Evolutionary conservation across 2,888 invertebrate species (phyloP).

Genomic region (Carpatolechia fugitivella): DNA sequence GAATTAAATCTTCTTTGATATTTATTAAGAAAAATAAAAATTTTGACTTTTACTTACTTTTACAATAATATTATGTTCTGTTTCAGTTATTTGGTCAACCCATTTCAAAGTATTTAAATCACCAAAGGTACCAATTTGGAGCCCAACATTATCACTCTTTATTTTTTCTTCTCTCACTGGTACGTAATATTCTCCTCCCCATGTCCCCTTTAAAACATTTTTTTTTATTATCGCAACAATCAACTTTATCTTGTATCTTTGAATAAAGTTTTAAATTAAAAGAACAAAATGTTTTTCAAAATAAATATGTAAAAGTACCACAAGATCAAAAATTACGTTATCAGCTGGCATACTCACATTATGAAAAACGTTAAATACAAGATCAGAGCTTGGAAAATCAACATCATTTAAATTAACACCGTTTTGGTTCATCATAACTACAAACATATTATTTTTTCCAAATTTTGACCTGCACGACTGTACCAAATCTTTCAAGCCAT

Average conservation of each 20-base stretch:
- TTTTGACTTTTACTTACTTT: neutral
- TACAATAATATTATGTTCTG: constrained; percentile 21
- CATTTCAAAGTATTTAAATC: constrained; percentile 34
- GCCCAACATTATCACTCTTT: constrained; percentile 24
- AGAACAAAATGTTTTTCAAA: too few species aligned
- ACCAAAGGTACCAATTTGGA: constrained; percentile 23
- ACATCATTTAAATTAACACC: constrained; percentile 23
- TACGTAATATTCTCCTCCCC: constrained; percentile 34
- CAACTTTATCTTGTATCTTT: too few species aligned
- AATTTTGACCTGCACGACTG: constrained; percentile 24
- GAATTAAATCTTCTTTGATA: too few species aligned
- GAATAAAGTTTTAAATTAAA: too few species aligned
- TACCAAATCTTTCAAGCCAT: constrained; percentile 25
- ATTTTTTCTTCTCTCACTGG: constrained; percentile 15
- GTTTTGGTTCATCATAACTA: constrained; percentile 23
- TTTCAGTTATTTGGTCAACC: constrained; percentile 30
- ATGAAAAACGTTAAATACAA: constrained; percentile 25
- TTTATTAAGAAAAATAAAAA: neutral
- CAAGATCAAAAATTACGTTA: too few species aligned
- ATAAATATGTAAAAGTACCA: too few species aligned
- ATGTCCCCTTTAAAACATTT: constrained; percentile 19
- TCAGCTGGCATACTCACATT: constrained; percentile 22
- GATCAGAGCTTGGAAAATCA: constrained; percentile 23
- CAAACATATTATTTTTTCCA: constrained; percentile 22
- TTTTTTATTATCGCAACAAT: too few species aligned